Percentiles rank a stretch among this genome's conserved stretches.
phyloP scores from a whole-genome alignment of 2,888 invertebrate genomes.

The Netelia fuscicornis region DNA sequence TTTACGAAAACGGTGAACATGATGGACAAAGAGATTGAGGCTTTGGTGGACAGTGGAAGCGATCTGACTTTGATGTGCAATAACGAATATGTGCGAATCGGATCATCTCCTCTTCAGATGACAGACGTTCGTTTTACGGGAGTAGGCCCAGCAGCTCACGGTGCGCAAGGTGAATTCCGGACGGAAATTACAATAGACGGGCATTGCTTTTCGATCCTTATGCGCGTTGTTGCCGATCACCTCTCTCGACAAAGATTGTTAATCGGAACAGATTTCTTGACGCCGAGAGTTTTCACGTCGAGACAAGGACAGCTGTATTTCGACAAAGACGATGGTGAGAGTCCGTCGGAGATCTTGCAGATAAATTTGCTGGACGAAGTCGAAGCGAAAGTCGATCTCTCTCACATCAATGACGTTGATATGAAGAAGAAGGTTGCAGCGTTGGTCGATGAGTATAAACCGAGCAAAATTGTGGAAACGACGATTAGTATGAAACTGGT shows the following conservation, averaged over 20 bases:
- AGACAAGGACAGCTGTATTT: neutral
- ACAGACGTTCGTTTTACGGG: too few relatives aligned
- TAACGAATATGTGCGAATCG: too few relatives aligned
- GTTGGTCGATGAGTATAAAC: constrained; percentile 50
- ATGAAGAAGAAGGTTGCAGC: neutral
- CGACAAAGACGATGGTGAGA: neutral
- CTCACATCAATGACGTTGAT: neutral
- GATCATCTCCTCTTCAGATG: too few relatives aligned
- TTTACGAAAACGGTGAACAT: constrained; percentile 34
- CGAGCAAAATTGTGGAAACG: constrained; percentile 36
- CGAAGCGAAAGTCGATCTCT: constrained; percentile 4
- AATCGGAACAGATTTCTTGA: too few relatives aligned
- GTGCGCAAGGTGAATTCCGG: too few relatives aligned
- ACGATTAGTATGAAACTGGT: constrained; percentile 59
- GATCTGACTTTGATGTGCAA: too few relatives aligned
- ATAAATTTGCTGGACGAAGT: constrained; percentile 24
- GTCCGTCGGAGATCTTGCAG: constrained; percentile 19
- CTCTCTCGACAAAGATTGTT: too few relatives aligned
- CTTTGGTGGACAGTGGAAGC: constrained; percentile 27
- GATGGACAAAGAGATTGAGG: neutral
- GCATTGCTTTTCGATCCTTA: too few relatives aligned
- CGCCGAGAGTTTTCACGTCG: too few relatives aligned
- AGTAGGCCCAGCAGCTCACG: too few relatives aligned
- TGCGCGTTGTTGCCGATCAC: too few relatives aligned
- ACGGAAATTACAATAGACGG: too few relatives aligned